phyloP scores from a whole-genome alignment of 2,888 invertebrate species.

The Scrobipalpa costella region DNA sequence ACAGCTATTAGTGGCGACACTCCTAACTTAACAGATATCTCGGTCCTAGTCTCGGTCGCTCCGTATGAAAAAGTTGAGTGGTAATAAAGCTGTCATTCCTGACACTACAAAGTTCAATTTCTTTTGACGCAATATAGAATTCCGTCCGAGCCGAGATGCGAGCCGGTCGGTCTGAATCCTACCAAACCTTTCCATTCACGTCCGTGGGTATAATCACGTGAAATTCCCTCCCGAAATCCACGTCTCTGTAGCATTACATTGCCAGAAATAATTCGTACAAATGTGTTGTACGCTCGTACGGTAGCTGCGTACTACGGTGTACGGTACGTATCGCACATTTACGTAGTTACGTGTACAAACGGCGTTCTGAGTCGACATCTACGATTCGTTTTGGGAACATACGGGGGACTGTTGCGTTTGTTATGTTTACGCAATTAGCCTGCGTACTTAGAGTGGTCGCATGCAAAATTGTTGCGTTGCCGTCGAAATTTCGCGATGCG shows the following conservation, averaged over 20 bases:
- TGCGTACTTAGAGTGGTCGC: no score
- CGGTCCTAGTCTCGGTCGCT: no score
- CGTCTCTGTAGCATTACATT: constrained; percentile 5
- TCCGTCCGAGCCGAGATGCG: no score
- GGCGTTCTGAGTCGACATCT: background rate
- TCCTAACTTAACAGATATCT: no score
- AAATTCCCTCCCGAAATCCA: constrained; percentile 11
- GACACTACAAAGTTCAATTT: no score
- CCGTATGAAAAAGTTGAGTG: no score
- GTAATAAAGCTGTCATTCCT: no score
- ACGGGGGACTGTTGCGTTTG: background rate
- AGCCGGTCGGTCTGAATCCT: no score
- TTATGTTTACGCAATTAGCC: background rate
- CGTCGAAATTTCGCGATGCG: no score
- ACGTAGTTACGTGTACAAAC: constrained; percentile 11
- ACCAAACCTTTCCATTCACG: constrained; percentile 4
- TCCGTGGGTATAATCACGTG: background rate
- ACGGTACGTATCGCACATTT: constrained; percentile 10
- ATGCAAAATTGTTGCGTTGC: no score
- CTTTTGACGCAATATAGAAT: no score
- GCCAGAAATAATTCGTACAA: constrained; percentile 21
- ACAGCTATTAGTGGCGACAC: no score
- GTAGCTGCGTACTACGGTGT: background rate
- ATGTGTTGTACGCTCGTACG: constrained; percentile 3
- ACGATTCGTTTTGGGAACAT: constrained; percentile 4